Percentiles rank a stretch among this genome's conserved stretches.
Evolutionary conservation across 2,888 invertebrate genomes (phyloP).

Genomic region (Callosobruchus maculatus): DNA sequence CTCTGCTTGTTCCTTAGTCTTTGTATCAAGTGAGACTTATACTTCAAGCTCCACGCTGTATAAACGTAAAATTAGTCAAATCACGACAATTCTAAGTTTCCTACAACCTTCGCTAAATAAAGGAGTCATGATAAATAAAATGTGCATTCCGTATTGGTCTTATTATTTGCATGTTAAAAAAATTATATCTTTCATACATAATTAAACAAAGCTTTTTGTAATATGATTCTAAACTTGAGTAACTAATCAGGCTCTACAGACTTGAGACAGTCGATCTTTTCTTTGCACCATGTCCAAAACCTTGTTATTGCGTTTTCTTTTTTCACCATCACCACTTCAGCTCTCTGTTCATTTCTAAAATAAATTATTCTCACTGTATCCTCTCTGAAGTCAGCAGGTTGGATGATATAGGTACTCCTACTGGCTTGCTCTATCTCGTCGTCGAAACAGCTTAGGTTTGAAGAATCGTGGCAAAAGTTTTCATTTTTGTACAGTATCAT

Average conservation of each 20-base stretch:
- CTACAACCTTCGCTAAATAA: no score
- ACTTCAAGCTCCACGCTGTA: no score
- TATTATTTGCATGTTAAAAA: no score
- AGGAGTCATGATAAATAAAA: no score
- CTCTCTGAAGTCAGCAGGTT: not conserved
- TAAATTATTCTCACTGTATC: constrained; percentile 6
- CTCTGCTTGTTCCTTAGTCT: no score
- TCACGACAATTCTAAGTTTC: no score
- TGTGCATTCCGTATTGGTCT: no score
- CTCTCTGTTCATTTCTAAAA: constrained; percentile 4
- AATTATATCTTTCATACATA: no score
- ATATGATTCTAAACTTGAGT: no score
- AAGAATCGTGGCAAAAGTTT: constrained; percentile 13
- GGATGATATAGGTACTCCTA: constrained; percentile 4
- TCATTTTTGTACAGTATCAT: constrained; percentile 16
- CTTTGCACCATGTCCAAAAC: constrained; percentile 2
- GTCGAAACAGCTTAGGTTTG: constrained; percentile 13
- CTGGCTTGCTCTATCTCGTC: constrained; percentile 7
- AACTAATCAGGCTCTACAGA: not conserved
- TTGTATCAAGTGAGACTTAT: no score
- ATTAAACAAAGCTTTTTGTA: no score
- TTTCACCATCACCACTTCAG: constrained; percentile 5
- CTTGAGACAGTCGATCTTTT: not conserved
- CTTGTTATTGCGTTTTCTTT: constrained; percentile 6
- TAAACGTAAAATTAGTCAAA: no score